Evolutionary conservation across 2,888 invertebrate species (phyloP).

Genomic region (Ochlodes sylvanus): DNA sequence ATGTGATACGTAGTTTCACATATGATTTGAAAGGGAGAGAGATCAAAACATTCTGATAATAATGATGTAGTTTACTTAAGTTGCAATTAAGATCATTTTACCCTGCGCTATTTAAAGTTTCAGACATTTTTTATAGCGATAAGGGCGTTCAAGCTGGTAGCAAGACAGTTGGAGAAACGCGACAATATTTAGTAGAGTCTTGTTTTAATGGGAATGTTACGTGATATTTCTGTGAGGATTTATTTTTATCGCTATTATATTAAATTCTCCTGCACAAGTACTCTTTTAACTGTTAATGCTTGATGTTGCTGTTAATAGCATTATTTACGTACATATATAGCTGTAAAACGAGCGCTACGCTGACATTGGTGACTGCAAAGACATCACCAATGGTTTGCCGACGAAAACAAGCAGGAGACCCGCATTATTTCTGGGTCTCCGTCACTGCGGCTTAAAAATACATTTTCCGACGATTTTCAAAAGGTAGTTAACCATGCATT

Average conservation of each 20-base stretch:
- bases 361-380: too few species aligned
- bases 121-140: slow-evolving; percentile 36
- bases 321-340: too few species aligned
- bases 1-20: too few species aligned
- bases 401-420: too few species aligned
- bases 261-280: not conserved
- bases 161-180: slow-evolving; percentile 36
- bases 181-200: slow-evolving; percentile 36
- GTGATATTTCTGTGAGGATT: slow-evolving; percentile 14
- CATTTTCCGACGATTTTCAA: too few species aligned
- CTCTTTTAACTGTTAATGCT: not conserved
- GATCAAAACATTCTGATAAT: not conserved
- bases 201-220: slow-evolving; percentile 27
- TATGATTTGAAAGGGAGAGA: too few species aligned
- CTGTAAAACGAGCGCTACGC: too few species aligned
- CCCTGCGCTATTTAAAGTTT: slow-evolving; percentile 26
- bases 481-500: too few species aligned
- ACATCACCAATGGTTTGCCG: too few species aligned
- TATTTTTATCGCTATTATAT: not conserved
- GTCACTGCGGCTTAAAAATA: too few species aligned
- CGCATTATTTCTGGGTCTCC: too few species aligned
- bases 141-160: slow-evolving; percentile 32
- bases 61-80: not conserved
- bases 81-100: not conserved
- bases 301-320: too few species aligned